Conservation (phyloP, 2,797 vertebrate species). For the Adelosebastes latens region DNA sequence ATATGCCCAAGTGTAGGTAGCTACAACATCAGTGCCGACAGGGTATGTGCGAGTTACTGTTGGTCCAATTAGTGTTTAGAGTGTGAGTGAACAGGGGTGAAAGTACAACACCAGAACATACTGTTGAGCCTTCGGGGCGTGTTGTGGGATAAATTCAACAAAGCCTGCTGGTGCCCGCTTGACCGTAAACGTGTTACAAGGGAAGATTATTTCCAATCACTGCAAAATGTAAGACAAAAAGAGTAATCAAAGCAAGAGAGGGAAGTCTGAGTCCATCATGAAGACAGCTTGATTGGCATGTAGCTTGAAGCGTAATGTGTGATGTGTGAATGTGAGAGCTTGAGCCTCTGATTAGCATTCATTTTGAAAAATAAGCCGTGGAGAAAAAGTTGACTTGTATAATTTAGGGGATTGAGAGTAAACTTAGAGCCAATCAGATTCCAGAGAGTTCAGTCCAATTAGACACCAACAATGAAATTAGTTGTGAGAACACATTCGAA, state of each 20-base stretch:
- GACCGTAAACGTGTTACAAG: conserved; percentile 18
- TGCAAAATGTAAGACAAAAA: conserved; percentile 15
- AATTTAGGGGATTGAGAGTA: conserved; percentile 13
- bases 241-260: not conserved
- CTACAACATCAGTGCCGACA: not conserved
- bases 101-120: conserved; percentile 31
- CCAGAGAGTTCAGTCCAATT: conserved; percentile 19
- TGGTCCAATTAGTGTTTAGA: conserved; percentile 48
- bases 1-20: conserved; percentile 33
- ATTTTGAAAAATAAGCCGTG: conserved; percentile 28
- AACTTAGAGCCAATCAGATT: conserved; percentile 50
- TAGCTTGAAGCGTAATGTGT: conserved; percentile 18
- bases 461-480: conserved; percentile 48
- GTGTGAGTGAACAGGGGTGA: conserved; percentile 24
- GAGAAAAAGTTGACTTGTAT: conserved; percentile 21
- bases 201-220: conserved; percentile 34
- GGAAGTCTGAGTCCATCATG: not conserved
- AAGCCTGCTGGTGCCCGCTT: conserved; percentile 14
- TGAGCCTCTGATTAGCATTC: conserved; percentile 40
- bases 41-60: conserved; percentile 1
- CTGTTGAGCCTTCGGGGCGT: conserved; percentile 33
- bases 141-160: conserved; percentile 44
- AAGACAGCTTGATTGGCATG: conserved; percentile 35
- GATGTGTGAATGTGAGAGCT: conserved; percentile 19
- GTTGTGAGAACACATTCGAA: conserved; percentile 8